A percentile compares a stretch with the other conserved stretches of the same genome.
Evolutionary conservation across 2,113 vertebrate species (phyloP).

Genomic region (Lagopus leucura): DNA sequence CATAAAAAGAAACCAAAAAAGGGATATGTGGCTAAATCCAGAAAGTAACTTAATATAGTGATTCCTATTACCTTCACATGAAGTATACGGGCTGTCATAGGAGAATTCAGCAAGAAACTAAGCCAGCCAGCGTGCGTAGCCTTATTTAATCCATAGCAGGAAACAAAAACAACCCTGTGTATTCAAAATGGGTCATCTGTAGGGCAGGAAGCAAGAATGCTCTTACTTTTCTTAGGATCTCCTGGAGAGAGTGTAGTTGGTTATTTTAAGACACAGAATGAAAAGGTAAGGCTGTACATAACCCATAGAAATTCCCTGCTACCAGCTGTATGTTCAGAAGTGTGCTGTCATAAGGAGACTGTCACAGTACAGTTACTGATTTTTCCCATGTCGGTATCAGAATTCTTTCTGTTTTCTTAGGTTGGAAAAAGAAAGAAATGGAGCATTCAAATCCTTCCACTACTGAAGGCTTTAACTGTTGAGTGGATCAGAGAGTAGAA

Average conservation of each 20-base stretch:
- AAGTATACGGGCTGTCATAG: neutral
- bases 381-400: no score
- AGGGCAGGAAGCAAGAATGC: neutral
- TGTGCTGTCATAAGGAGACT: neutral
- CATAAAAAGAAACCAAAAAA: neutral
- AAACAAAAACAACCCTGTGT: neutral
- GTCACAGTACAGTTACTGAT: fast-evolving
- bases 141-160: neutral
- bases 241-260: neutral
- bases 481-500: neutral
- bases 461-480: neutral
- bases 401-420: no score
- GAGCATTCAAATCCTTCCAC: neutral
- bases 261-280: neutral
- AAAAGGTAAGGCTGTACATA: neutral
- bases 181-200: neutral
- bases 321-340: neutral
- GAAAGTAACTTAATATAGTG: neutral
- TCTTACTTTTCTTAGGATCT: neutral
- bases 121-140: neutral
- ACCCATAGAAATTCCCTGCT: neutral
- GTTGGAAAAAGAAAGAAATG: neutral
- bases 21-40: neutral
- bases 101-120: neutral
- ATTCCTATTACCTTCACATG: neutral